phyloP scores from a whole-genome alignment of 2,888 invertebrate genomes.

The Temnothorax ravouxi region DNA sequence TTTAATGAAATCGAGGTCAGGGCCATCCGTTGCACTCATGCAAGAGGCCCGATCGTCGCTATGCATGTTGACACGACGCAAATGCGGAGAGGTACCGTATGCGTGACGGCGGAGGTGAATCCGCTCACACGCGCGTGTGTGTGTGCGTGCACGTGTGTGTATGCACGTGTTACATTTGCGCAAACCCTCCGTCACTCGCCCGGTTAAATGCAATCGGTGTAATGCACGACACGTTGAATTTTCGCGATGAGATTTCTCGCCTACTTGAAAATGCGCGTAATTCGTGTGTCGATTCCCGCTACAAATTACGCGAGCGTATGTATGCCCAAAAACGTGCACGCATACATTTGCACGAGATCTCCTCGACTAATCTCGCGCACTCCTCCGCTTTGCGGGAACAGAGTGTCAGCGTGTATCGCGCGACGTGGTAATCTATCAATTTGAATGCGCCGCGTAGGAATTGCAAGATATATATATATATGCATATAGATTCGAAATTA shows the following conservation, averaged over 20 bases:
- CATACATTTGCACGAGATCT: neutral
- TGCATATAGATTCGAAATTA: neutral
- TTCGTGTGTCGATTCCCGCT: constrained; percentile 14
- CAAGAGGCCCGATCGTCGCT: neutral
- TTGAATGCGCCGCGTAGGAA: neutral
- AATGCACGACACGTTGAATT: constrained; percentile 59
- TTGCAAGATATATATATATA: neutral
- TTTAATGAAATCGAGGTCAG: constrained; percentile 55
- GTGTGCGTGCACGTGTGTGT: neutral
- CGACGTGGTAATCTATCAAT: neutral
- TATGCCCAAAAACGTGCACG: neutral
- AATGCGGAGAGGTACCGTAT: neutral
- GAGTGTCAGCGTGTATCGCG: neutral
- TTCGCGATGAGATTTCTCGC: constrained; percentile 24
- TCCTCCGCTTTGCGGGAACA: neutral
- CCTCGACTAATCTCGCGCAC: neutral
- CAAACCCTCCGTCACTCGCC: constrained; percentile 57
- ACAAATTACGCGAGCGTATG: neutral
- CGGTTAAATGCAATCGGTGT: constrained; percentile 45
- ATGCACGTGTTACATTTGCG: constrained; percentile 12
- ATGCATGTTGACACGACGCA: neutral
- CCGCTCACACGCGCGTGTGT: neutral
- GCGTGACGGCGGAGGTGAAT: neutral
- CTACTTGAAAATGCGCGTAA: constrained; percentile 40
- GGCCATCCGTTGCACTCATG: constrained; percentile 32